These are phyloP conservation scores for Hydractinia echinata DNA, from an alignment of 30 jellyfish, hydroid and myxozoan species.

Conservation along the genomic window DNA sequence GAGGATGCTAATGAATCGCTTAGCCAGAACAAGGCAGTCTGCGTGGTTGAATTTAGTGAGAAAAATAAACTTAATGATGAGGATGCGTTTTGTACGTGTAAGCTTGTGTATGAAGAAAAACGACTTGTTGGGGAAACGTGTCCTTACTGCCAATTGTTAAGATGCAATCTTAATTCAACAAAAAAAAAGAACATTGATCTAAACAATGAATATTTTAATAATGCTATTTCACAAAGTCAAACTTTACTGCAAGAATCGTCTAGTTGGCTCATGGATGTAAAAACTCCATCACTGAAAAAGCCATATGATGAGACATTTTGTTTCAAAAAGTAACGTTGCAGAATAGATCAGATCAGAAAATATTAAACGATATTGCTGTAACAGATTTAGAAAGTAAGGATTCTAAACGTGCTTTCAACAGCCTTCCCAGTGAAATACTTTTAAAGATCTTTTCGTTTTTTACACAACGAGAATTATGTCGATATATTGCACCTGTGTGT, in stretches of 20 bases:
- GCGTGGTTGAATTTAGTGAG: too few relatives aligned
- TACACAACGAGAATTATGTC: conserved; percentile 63
- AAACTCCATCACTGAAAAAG: not conserved
- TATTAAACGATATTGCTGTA: not conserved
- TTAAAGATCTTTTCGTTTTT: conserved; percentile 55
- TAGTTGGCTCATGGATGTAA: conserved; percentile 13
- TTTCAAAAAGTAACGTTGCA: too few relatives aligned
- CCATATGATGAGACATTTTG: too few relatives aligned
- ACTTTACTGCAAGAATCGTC: conserved; percentile 16
- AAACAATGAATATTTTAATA: conserved; percentile 9
- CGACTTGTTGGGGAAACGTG: too few relatives aligned
- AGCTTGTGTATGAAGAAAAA: too few relatives aligned
- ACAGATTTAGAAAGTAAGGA: not conserved
- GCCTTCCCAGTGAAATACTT: conserved; percentile 63
- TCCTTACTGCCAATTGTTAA: too few relatives aligned
- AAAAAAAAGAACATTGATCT: not conserved
- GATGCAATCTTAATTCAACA: too few relatives aligned
- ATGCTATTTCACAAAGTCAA: conserved; percentile 20
- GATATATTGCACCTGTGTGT: conserved; percentile 81
- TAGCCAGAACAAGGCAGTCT: too few relatives aligned
- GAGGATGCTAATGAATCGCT: too few relatives aligned
- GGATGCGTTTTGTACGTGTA: too few relatives aligned
- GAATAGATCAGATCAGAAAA: too few relatives aligned
- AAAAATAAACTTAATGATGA: too few relatives aligned
- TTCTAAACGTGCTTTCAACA: not conserved